Evolutionary conservation across 2,797 vertebrate genomes (phyloP).

Genomic region (Sebastes hopkinsi): DNA sequence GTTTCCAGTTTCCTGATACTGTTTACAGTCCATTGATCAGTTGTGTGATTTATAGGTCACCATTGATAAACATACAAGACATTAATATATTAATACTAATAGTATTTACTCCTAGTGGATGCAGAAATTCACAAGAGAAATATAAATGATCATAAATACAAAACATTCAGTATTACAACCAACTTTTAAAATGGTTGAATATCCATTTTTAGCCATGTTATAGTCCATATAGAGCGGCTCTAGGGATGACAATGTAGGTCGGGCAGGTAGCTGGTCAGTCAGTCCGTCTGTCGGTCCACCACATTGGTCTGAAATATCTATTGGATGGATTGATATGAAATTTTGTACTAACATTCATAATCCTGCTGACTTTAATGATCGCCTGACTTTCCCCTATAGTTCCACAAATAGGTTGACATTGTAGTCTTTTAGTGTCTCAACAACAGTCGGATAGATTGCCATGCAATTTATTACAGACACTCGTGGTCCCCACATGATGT

Average conservation of each 20-base stretch:
- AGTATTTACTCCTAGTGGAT: neutral
- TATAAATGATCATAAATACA: neutral
- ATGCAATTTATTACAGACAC: neutral
- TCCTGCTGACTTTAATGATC: no score
- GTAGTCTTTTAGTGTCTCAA: neutral
- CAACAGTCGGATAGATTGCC: neutral
- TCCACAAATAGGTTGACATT: neutral
- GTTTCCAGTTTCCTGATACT: neutral
- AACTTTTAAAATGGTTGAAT: neutral
- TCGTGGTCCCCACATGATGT: neutral
- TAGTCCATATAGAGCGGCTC: no score
- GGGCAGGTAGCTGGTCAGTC: neutral
- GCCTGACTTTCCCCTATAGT: neutral
- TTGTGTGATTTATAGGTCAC: neutral
- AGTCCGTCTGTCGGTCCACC: neutral
- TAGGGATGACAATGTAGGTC: neutral
- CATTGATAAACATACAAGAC: neutral
- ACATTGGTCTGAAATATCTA: neutral
- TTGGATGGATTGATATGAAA: neutral
- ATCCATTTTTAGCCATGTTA: neutral
- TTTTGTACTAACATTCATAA: no score
- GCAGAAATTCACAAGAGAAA: neutral
- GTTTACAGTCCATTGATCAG: neutral
- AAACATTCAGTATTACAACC: neutral
- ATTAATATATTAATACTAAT: neutral